These are phyloP conservation scores for Todiramphus chloris DNA, from an alignment of 2,113 vertebrate genomes.

Conservation along the genomic window DNA sequence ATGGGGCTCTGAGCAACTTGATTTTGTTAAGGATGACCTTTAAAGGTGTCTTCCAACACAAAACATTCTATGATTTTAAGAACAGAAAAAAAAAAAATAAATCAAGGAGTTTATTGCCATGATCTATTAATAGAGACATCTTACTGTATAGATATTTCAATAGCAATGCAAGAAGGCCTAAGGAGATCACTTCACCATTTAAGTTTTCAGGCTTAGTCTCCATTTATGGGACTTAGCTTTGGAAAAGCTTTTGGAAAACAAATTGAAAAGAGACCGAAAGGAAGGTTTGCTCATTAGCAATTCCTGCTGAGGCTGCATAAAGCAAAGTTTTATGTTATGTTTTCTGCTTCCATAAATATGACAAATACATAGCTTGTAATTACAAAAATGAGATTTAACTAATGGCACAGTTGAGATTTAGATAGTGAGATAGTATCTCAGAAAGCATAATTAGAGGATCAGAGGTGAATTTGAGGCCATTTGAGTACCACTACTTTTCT, in stretches of 20 bases:
- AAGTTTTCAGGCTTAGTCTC: not conserved
- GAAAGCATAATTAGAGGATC: slow-evolving; percentile 34
- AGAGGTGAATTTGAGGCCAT: slow-evolving; percentile 29
- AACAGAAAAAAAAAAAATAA: not conserved
- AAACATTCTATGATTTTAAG: not conserved
- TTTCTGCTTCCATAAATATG: slow-evolving; percentile 29
- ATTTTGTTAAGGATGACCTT: too few relatives aligned
- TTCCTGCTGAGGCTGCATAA: slow-evolving; percentile 48
- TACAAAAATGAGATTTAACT: slow-evolving; percentile 38
- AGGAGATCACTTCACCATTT: not conserved
- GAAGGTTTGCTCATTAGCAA: not conserved
- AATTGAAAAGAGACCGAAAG: not conserved
- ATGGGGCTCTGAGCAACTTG: too few relatives aligned
- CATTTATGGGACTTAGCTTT: not conserved
- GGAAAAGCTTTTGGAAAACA: not conserved
- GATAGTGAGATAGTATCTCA: slow-evolving; percentile 28
- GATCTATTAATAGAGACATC: not conserved
- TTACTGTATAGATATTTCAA: not conserved
- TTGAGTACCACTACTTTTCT: not conserved
- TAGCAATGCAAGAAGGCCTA: not conserved
- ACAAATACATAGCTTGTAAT: slow-evolving; percentile 29
- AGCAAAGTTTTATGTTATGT: not conserved
- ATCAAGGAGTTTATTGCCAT: not conserved
- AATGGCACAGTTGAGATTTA: slow-evolving; percentile 28
- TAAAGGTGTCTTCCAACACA: too few relatives aligned